These are phyloP conservation scores for Tinea semifulvella DNA, from an alignment of 2,888 invertebrate species.

Conservation along the genomic window DNA sequence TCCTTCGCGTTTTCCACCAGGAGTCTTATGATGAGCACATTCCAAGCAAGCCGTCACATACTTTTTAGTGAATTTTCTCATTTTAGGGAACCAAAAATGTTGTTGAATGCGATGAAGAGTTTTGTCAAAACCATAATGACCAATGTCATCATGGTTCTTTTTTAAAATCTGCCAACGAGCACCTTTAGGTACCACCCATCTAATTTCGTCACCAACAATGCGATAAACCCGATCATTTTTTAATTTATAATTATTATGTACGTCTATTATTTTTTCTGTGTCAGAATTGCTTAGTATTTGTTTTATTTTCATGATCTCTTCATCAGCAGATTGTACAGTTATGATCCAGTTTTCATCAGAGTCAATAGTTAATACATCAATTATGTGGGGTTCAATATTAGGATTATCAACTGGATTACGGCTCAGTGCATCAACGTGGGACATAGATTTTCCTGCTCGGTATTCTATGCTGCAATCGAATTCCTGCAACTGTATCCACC, in stretches of 20 bases:
- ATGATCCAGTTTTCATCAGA: slow-evolving; percentile 19
- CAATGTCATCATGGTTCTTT: too few relatives aligned
- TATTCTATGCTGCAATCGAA: slow-evolving; percentile 26
- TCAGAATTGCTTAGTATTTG: slow-evolving; percentile 13
- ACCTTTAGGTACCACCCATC: slow-evolving; percentile 24
- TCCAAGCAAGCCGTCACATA: slow-evolving; percentile 21
- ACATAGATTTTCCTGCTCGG: slow-evolving; percentile 24
- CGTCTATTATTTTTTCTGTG: slow-evolving; percentile 17
- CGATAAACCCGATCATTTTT: slow-evolving; percentile 13
- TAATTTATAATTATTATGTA: slow-evolving; percentile 9
- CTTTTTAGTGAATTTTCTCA: slow-evolving; percentile 22
- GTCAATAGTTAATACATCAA: slow-evolving; percentile 12
- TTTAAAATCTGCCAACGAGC: slow-evolving; percentile 22
- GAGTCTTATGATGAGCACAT: slow-evolving; percentile 20
- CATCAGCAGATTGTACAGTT: slow-evolving; percentile 19
- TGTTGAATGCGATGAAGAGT: slow-evolving; percentile 20
- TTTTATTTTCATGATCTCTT: too few relatives aligned
- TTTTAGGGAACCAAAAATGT: slow-evolving; percentile 24
- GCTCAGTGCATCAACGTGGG: slow-evolving; percentile 31
- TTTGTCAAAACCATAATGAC: slow-evolving; percentile 23
- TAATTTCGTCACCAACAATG: slow-evolving; percentile 6
- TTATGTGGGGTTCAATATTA: neutral
- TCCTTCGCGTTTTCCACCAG: slow-evolving; percentile 20
- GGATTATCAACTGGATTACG: slow-evolving; percentile 23
- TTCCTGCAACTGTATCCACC: slow-evolving; percentile 29